Evolutionary conservation across 2,113 vertebrate genomes (phyloP), one percentile per base, ranked within the genome.

Genomic region (Balaenoptera acutorostrata): DNA sequence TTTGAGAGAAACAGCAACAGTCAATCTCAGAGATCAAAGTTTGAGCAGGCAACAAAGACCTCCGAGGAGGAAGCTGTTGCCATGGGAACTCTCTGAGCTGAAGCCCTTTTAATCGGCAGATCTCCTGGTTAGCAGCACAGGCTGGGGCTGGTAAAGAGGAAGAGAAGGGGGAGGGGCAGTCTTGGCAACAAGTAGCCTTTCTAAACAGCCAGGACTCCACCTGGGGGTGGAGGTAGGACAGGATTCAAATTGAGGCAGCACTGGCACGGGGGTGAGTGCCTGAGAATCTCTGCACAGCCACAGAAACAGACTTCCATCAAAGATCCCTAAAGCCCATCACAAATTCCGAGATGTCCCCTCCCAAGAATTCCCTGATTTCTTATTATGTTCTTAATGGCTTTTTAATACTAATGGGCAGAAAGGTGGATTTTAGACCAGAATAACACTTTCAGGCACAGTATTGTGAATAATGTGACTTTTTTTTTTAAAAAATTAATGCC

Each of bases 41-140:
- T 99, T 98, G 98, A 98, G 98, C 97, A 98, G 98, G 98, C 98
- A 98, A 99, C 98, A 98, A 98, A 99, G 98, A 98, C 98, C 98
- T 97, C 97, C 98, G 84, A 98, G 98, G 98, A 98, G 98, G 98
- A 98, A 96, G 98, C 97, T 95, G 99, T 99, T 98, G 98, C 99
- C 98, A 99, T 99, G 98, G 99, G 98, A 99, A 97, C 99, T 49
- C 93, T 84, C 97, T 97, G 98, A 98, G 98, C 93, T 27, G 84
- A 98, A 98, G 98, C 93, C 95, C 96, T 98, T 97, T 98, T 98
- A 99, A 99, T 98, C 90, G n/a, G 88, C 97, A 98, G 98, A 98
- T 78, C 98, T 98, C 93, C 97, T 98, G 98, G 98, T 98, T 97
- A 98, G 97, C 98, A 96, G 97, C 96, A 29, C 13, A 77, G 97